These are phyloP conservation scores for Tenthredo livida DNA, from an alignment of 2,888 invertebrate species.

Conservation along the genomic window DNA sequence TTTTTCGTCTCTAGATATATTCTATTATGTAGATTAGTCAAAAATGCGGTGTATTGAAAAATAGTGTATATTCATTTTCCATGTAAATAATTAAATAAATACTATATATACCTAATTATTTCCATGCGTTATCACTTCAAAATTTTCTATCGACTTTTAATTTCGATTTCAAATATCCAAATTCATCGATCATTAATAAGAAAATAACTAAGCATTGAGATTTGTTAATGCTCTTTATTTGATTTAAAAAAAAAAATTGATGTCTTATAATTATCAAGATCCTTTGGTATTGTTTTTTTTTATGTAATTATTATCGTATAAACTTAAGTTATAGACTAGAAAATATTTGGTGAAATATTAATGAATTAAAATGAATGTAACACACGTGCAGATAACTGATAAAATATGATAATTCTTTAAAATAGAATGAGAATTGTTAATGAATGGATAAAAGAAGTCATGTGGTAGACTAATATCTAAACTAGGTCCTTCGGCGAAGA, in stretches of 20 bases:
- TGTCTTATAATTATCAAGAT: too few species aligned
- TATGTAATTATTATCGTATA: neutral
- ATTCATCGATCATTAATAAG: neutral
- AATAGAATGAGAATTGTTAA: slow-evolving; percentile 64
- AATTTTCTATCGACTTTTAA: neutral
- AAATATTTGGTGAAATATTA: neutral
- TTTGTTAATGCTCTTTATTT: neutral
- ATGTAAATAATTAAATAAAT: slow-evolving; percentile 52
- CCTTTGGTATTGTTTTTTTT: neutral
- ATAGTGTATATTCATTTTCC: slow-evolving; percentile 40
- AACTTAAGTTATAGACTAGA: slow-evolving; percentile 13
- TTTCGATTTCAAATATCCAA: neutral
- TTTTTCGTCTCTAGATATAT: neutral
- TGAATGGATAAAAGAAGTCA: slow-evolving; percentile 88
- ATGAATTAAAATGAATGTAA: neutral
- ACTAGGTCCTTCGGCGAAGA: slow-evolving; percentile 82
- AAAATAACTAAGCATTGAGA: neutral
- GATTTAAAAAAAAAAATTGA: too few species aligned
- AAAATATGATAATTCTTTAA: neutral
- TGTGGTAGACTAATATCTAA: slow-evolving; percentile 84
- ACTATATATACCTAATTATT: slow-evolving; percentile 23
- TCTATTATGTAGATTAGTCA: neutral
- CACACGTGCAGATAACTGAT: neutral
- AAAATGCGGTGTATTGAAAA: slow-evolving; percentile 49
- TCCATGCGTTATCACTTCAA: neutral